Conservation (phyloP, 2,113 vertebrate genomes). For the Clinocottus analis region DNA sequence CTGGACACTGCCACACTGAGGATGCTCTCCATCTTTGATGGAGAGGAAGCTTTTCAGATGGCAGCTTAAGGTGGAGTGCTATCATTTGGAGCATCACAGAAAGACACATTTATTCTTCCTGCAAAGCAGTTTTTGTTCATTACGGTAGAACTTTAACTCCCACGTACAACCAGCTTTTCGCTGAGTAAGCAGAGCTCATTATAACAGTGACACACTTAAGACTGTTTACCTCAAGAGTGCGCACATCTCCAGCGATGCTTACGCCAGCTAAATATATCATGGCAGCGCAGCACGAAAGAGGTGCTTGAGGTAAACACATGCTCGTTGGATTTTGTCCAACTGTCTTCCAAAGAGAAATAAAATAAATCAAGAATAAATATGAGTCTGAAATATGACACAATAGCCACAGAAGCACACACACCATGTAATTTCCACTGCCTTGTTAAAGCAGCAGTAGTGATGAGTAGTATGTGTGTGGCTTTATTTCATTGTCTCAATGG, state of each 20-base stretch:
- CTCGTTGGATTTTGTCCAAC: slow-evolving; percentile 16
- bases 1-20: neutral
- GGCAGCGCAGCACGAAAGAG: slow-evolving; percentile 1
- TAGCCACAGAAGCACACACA: neutral
- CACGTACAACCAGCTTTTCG: neutral
- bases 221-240: slow-evolving; percentile 36
- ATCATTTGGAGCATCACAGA: slow-evolving; percentile 4
- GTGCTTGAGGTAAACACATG: slow-evolving; percentile 28
- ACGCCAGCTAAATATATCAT: slow-evolving; percentile 38
- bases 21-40: slow-evolving; percentile 1
- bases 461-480: neutral
- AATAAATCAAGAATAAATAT: slow-evolving; percentile 27
- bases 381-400: slow-evolving; percentile 15
- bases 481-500: neutral
- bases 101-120: neutral
- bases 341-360: slow-evolving; percentile 8
- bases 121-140: slow-evolving; percentile 27
- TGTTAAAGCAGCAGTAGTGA: neutral
- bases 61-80: neutral
- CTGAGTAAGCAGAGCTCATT: slow-evolving; percentile 53
- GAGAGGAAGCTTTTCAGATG: neutral
- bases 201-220: slow-evolving; percentile 59
- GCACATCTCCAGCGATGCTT: slow-evolving; percentile 32
- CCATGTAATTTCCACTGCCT: neutral
- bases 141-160: slow-evolving; percentile 12